Evolutionary conservation across 1,140 invertebrate species (phyloP), one percentile per base, ranked within the genome.

Genomic region (Drosophila tristis): DNA sequence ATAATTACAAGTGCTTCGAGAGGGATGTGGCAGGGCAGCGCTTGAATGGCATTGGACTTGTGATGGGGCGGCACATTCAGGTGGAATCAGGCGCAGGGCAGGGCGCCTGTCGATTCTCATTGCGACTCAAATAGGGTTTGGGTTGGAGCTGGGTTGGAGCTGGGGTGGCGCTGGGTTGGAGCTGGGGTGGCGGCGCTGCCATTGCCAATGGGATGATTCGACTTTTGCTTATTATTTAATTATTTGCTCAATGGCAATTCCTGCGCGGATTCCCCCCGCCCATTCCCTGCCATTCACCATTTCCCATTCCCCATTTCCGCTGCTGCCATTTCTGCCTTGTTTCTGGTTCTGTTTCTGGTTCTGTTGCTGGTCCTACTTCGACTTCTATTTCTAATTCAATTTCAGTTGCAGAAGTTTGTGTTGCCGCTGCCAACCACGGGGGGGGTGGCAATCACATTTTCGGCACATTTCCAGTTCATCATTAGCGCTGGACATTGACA

Each of bases 181-280:
- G 16, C 16, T 16, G 16, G 16, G 16, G 16, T n/a, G 55, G 16
- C 44, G 43, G 23, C 50, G 78, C 81, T 87, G 81, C 78, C 78
- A 72, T 44, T 76, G 78, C 74, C 78, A 78, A 76, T 68, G 74
- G 45, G 50, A 70, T 66, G 66, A 74, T 67, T 74, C 49, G 53
- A 67, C 49, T 59, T 82, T 82, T 49, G 72, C 54, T 89, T 89
- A 89, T 89, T 89, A 89, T 89, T 89, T 89, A 89, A 89, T 89
- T 89, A 89, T 82, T 89, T 84, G 67, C 67, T 80, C 79, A 70
- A 80, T 89, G 72, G 79, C 75, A 77, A 84, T 77, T 77, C 79
- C 62, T 58, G 51, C 29, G 64, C 61, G 77, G 64, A 65, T 78
- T 85, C 16, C 2, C 23, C 15, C 25, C 31, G 45, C 13, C 11